These are phyloP conservation scores for Sus cebifrons DNA, from an alignment of 2,797 vertebrate species.

Conservation along the genomic window DNA sequence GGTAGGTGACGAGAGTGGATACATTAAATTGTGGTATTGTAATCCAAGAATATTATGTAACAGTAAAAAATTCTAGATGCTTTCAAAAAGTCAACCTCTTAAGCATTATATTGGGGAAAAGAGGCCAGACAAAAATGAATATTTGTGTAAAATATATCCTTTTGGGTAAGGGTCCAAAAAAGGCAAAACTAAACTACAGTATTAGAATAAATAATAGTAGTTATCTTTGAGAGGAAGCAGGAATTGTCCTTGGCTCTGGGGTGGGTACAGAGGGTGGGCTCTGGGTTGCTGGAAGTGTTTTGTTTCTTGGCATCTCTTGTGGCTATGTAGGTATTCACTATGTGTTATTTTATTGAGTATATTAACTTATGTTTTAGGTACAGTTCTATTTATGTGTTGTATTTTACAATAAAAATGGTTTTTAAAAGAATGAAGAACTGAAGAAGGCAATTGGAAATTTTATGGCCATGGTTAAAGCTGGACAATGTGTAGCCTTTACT, in stretches of 20 bases:
- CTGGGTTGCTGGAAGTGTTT: neutral
- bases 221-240: neutral
- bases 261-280: neutral
- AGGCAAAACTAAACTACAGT: neutral
- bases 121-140: neutral
- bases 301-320: constrained; percentile 11
- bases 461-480: neutral
- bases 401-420: neutral
- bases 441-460: neutral
- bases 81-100: neutral
- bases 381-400: neutral
- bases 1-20: neutral
- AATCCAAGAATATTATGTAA: neutral
- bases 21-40: neutral
- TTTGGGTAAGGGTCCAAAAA: neutral
- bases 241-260: neutral
- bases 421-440: neutral
- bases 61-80: neutral
- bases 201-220: neutral
- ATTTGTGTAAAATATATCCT: neutral
- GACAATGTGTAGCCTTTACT: neutral
- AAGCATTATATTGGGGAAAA: neutral
- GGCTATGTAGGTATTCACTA: neutral
- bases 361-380: neutral
- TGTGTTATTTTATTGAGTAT: neutral